Conservation (phyloP, 1,140 invertebrate species). For the Achatina immaculata region DNA sequence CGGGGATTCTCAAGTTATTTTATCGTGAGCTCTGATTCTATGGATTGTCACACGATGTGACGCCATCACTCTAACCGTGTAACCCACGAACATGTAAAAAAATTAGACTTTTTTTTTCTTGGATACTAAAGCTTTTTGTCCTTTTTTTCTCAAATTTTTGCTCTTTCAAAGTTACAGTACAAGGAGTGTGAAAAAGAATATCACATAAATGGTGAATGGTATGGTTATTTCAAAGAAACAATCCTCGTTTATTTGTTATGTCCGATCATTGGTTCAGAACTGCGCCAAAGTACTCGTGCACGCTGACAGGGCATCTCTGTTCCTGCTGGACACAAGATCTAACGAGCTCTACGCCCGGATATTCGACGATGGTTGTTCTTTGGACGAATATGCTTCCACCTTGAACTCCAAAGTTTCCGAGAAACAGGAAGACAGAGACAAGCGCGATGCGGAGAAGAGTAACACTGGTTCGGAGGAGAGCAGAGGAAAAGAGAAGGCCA, state of each 20-base stretch:
- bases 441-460: not conserved
- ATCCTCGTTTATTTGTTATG: not conserved
- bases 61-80: too few species aligned
- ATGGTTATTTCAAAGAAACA: too few species aligned
- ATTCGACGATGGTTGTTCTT: constrained; percentile 76
- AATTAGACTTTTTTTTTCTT: too few species aligned
- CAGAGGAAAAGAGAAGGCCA: not conserved
- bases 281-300: constrained; percentile 78
- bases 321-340: constrained; percentile 80
- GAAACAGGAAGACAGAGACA: not conserved
- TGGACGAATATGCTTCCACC: constrained; percentile 13
- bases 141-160: too few species aligned
- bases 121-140: too few species aligned
- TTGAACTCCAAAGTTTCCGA: not conserved
- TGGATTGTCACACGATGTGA: too few species aligned
- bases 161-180: too few species aligned
- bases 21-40: too few species aligned
- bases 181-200: too few species aligned
- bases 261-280: constrained; percentile 55
- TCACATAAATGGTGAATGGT: too few species aligned
- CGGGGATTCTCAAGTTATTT: too few species aligned
- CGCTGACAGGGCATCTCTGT: constrained; percentile 84
- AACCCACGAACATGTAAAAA: too few species aligned
- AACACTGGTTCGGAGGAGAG: not conserved
- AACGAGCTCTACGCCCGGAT: constrained; percentile 85